phyloP scores from a whole-genome alignment of 1,140 invertebrate species.

The Triops longicaudatus region DNA sequence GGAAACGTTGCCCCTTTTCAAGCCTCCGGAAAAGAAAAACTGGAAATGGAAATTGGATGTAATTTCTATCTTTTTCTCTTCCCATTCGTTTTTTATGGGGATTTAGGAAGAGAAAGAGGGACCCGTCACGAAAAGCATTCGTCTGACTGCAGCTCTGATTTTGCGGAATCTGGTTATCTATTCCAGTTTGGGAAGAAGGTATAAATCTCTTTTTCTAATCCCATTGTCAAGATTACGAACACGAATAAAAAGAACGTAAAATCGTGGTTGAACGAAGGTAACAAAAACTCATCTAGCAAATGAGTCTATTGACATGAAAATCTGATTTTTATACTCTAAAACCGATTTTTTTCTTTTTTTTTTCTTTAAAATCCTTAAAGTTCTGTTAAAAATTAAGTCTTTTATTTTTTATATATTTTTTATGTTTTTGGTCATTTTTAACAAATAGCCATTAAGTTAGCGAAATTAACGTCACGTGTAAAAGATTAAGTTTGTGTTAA shows the following conservation, averaged over 20 bases:
- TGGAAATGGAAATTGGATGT: constrained; percentile 42
- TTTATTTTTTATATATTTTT: too few relatives aligned
- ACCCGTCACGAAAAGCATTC: constrained; percentile 96
- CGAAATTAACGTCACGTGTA: too few relatives aligned
- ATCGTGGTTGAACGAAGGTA: constrained; percentile 27
- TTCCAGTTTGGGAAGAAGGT: constrained; percentile 84
- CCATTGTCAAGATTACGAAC: too few relatives aligned
- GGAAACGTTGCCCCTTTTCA: background rate
- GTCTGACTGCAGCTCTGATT: constrained; percentile 89
- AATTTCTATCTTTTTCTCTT: constrained; percentile 28
- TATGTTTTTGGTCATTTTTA: too few relatives aligned
- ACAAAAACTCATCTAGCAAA: too few relatives aligned
- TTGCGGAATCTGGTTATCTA: constrained; percentile 93
- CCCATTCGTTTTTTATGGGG: constrained; percentile 30
- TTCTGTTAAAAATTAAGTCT: too few relatives aligned
- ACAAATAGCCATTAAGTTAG: too few relatives aligned
- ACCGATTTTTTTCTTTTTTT: too few relatives aligned
- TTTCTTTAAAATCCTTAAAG: too few relatives aligned
- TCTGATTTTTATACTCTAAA: background rate
- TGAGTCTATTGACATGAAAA: constrained; percentile 23
- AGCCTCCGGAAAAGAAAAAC: background rate
- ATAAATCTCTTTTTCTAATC: constrained; percentile 32
- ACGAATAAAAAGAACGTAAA: constrained; percentile 23
- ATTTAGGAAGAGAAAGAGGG: constrained; percentile 92
- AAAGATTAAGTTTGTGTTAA: too few relatives aligned